These are phyloP conservation scores for Macrobrachium rosenbergii DNA, from an alignment of 1,140 invertebrate species.

Conservation along the genomic window DNA sequence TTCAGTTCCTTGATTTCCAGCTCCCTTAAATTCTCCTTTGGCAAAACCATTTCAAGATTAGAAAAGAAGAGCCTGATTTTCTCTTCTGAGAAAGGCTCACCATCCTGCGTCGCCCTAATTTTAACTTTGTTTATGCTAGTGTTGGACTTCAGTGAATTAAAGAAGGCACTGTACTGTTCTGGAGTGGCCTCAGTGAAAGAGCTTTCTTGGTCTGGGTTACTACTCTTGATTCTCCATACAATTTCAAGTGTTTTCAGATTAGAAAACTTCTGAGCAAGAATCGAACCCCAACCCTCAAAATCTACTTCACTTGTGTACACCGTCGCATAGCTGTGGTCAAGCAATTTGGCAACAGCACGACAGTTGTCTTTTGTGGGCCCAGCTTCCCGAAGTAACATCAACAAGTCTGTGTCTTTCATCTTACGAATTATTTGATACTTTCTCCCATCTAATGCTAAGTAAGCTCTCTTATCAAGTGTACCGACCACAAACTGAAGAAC, in stretches of 20 bases:
- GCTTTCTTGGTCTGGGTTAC: conserved; percentile 65
- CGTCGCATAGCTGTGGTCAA: conserved; percentile 49
- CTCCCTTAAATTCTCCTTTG: conserved; percentile 57
- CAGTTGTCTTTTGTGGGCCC: conserved; percentile 52
- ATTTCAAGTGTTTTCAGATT: conserved; percentile 57
- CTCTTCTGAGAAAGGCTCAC: conserved; percentile 61
- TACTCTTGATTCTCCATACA: conserved; percentile 64
- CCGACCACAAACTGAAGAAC: conserved; percentile 63
- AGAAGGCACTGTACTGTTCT: conserved; percentile 56
- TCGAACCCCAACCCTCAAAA: conserved; percentile 62
- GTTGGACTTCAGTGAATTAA: conserved; percentile 56
- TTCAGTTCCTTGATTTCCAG: conserved; percentile 63
- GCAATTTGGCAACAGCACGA: conserved; percentile 52
- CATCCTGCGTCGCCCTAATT: conserved; percentile 62
- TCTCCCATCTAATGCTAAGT: conserved; percentile 44
- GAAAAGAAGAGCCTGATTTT: conserved; percentile 63
- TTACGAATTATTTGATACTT: conserved; percentile 43
- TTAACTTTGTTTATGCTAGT: conserved; percentile 55
- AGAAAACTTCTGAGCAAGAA: conserved; percentile 55
- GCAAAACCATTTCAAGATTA: conserved; percentile 45
- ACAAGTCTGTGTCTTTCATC: conserved; percentile 54
- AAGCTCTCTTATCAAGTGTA: conserved; percentile 51
- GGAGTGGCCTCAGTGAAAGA: conserved; percentile 61
- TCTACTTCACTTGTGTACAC: conserved; percentile 62
- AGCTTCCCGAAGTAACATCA: conserved; percentile 58